phyloP scores from a whole-genome alignment of 2,888 invertebrate species.

The Hirtodrosophila confusa region DNA sequence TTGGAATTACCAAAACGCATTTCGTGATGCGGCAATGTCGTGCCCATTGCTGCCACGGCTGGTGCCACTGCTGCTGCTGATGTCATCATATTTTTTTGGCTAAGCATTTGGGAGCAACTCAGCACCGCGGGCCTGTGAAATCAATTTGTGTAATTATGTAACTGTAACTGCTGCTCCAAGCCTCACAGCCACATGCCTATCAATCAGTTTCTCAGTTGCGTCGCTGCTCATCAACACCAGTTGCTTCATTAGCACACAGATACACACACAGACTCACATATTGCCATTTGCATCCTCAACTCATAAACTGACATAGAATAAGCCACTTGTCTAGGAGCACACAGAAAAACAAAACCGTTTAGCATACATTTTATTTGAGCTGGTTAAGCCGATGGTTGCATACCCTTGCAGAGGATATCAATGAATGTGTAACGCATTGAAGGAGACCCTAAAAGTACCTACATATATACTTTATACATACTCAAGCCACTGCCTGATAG shows the following conservation, averaged over 20 bases:
- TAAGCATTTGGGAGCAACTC: conserved; percentile 59
- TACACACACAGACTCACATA: conserved; percentile 8
- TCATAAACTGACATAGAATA: neutral
- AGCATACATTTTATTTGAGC: too few relatives aligned
- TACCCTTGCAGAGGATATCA: too few relatives aligned
- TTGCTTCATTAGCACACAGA: conserved; percentile 45
- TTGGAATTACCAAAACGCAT: conserved; percentile 76
- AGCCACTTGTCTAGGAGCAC: neutral
- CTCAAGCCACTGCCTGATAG: too few relatives aligned
- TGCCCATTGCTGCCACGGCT: conserved; percentile 30
- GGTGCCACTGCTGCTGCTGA: neutral
- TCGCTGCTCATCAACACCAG: conserved; percentile 26
- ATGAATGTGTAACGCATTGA: too few relatives aligned
- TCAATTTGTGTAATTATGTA: conserved; percentile 76
- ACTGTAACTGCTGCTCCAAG: conserved; percentile 60
- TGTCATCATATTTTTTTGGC: conserved; percentile 7
- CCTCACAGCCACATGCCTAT: conserved; percentile 25
- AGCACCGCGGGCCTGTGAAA: conserved; percentile 66
- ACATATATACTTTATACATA: too few relatives aligned
- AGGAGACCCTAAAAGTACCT: too few relatives aligned
- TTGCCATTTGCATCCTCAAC: conserved; percentile 1
- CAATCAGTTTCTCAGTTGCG: conserved; percentile 38
- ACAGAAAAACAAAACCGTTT: neutral
- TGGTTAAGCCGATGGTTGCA: too few relatives aligned
- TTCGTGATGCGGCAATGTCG: conserved; percentile 64